Base-by-base conservation (phyloP, 2,113 vertebrate genomes). In the Hyla sarda region DNA sequence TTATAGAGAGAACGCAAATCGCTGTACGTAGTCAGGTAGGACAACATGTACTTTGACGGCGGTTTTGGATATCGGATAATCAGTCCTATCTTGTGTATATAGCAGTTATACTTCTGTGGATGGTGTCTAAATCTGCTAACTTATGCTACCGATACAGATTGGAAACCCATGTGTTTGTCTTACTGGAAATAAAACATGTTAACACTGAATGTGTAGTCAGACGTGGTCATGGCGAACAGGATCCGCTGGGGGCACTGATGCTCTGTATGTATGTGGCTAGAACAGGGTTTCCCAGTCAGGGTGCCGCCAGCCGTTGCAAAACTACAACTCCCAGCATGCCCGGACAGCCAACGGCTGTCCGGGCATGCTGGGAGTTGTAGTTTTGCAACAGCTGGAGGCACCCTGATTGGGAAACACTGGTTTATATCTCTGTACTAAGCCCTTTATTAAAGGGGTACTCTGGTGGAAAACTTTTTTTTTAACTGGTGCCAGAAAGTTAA, bases 91-190 rank as follows among this genome's bases (percentile, higher is more conserved):
- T 69, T 47, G 30, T 86, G 84, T 86, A 86, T 73, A 69, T 78
- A 85, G 75, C 75, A 60, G 58, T 81, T 60, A 72, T 54, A 79
- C 47, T 56, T 86, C 37, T 86, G 48, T 80, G 76, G 62, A 86
- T 81, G 77, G 84, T 69, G 13, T 81, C 71, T 86, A 73, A 86
- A 60, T 72, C 76, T 86, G 77, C 77, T 86, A 86, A 86, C 77
- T 81, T 86, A 81, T 81, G 84, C 84, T 86, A 81, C 65, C 77
- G 81, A 80, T 86, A 72, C 50, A 86, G 77, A 45, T 72, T 79
- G 75, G 62, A 80, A 72, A 80, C 50, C 84, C 67, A 19, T 86
- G 84, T 86, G 84, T 79, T 79, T 72, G 65, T 81, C 67, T 86
- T 58, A 73, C 58, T 73, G 54, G 56, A 72, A 86, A 86, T 86